Percentiles rank a stretch among this genome's conserved stretches.
These are phyloP conservation scores for Chrysolina oricalcia DNA, from an alignment of 2,888 invertebrate genomes.

Conservation along the genomic window DNA sequence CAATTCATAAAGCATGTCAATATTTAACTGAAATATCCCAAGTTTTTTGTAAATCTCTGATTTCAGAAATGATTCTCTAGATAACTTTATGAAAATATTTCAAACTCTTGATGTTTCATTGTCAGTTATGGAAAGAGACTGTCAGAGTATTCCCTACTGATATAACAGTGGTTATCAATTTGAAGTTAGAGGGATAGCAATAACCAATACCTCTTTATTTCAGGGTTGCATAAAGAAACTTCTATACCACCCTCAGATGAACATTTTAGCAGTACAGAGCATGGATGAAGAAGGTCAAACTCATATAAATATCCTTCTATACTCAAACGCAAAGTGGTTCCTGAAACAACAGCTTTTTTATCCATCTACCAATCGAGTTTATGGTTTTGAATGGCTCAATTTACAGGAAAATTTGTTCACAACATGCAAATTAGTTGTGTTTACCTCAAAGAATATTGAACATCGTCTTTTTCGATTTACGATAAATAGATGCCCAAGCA, in stretches of 20 bases:
- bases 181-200: no score
- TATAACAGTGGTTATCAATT: no score
- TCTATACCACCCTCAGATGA: constrained; percentile 51
- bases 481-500: constrained; percentile 42
- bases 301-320: constrained; percentile 54
- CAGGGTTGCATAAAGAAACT: constrained; percentile 54
- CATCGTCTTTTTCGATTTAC: constrained; percentile 46
- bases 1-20: no score
- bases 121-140: no score
- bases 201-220: constrained; percentile 35
- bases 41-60: no score
- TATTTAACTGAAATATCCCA: no score
- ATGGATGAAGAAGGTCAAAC: constrained; percentile 31
- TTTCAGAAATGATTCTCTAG: no score
- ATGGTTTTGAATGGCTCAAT: constrained; percentile 51
- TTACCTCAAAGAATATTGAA: constrained; percentile 47
- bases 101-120: no score
- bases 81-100: no score
- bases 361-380: constrained; percentile 38
- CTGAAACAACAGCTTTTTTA: constrained; percentile 57
- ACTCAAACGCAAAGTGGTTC: constrained; percentile 56
- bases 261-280: constrained; percentile 52
- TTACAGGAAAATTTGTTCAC: constrained; percentile 44
- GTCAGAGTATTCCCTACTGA: no score
- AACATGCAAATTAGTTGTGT: constrained; percentile 49